Percentiles rank a stretch among this genome's conserved stretches.
These are phyloP conservation scores for Alaudala cheleensis DNA, from an alignment of 2,113 vertebrate genomes.

Conservation along the genomic window DNA sequence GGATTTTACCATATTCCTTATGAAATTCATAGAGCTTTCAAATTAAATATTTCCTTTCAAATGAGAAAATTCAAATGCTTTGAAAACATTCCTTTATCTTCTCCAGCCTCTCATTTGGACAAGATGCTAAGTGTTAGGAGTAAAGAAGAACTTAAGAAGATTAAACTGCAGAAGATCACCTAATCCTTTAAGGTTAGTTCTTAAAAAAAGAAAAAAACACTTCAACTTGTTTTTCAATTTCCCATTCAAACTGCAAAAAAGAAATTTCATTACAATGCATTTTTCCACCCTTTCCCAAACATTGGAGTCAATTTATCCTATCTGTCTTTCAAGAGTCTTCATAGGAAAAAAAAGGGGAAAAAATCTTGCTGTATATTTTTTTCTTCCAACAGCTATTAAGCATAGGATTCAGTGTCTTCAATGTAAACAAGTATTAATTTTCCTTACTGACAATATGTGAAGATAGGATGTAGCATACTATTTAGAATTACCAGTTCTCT, in stretches of 20 bases:
- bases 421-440: background rate
- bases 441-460: background rate
- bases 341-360: fast-evolving
- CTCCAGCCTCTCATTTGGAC: background rate
- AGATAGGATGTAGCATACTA: background rate
- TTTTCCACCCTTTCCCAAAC: background rate
- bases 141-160: background rate
- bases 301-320: background rate
- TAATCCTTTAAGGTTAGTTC: background rate
- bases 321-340: background rate
- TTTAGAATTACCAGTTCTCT: background rate
- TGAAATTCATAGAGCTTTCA: background rate
- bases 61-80: background rate
- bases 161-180: background rate
- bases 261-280: background rate
- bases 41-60: background rate
- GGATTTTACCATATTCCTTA: background rate
- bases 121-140: background rate
- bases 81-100: background rate
- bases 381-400: background rate
- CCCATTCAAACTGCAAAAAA: background rate
- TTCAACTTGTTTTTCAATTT: background rate
- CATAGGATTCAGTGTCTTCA: background rate
- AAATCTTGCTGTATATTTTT: background rate
- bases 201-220: background rate